Base-by-base conservation (phyloP, 2,888 invertebrate species). In the Nephrotoma appendiculata region DNA sequence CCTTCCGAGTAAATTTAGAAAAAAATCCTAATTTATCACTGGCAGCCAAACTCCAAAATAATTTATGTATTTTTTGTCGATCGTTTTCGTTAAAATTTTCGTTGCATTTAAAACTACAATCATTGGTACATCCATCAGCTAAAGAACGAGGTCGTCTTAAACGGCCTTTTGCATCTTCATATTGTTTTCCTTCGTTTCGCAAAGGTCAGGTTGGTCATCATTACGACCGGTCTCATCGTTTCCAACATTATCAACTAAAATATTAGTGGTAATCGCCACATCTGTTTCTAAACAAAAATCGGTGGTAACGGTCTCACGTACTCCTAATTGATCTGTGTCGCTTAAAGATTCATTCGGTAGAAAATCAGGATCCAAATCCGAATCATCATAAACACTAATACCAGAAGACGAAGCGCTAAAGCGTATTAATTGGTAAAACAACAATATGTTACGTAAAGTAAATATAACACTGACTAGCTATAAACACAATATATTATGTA, bases 11-110 rank as follows among this genome's bases (percentile, higher is more conserved):
- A 48, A 57, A 86, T 42, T 87, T 87, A 12, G 48, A 83, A 86
- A 86, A 83, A 41, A 45, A 85, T 52, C 12, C 52, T 71, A 19
- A 85, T 87, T 87, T 87, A 85, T 42, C 19, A 43, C 57, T 43
- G 19, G 45, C 87, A 44, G 19, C 83, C 6, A 85, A 86, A 45
- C 31, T 86, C 48, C 48, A 87, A 19, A 84, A 87, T 44, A 9
- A 7, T 12, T 86, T n/a, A 83, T 87, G 85, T 41, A 87, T 86
- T 42, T 11, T 11, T 43, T 52, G 83, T 48, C 86, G 48, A 52
- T 85, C n/a, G 19, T 11, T 19, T 42, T 87, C 52, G n/a, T 31
- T 57, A 85, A 87, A 52, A 42, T 87, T 87, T 5, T 31, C n/a
- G 2, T 83, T 83, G 31, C 86, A 87, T 19, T 86, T 86, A 86